Conservation (phyloP, 2,113 vertebrate species). For the Anthoscopus minutus region DNA sequence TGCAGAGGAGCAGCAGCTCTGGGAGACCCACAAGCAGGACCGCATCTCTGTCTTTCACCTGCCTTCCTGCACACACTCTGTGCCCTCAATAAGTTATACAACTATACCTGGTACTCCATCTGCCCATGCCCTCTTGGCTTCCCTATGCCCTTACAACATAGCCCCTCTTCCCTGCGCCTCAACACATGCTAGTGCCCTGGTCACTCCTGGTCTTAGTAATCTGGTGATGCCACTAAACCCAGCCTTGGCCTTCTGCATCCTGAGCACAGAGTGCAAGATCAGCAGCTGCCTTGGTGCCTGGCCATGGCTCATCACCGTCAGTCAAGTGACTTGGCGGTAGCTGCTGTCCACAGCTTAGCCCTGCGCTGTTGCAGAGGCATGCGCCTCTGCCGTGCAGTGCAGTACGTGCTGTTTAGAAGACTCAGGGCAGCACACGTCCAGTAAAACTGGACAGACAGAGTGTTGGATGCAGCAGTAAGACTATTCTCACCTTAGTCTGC, state of each 20-base stretch:
- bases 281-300: background rate
- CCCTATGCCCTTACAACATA: rapidly evolving
- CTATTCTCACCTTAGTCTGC: background rate
- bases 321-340: rapidly evolving
- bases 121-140: background rate
- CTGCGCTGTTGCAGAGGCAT: rapidly evolving
- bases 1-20: background rate
- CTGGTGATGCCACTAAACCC: background rate
- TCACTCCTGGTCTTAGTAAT: background rate
- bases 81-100: background rate
- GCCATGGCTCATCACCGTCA: rapidly evolving
- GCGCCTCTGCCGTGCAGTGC: background rate
- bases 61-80: background rate
- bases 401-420: background rate
- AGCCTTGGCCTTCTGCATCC: background rate
- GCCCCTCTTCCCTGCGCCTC: background rate
- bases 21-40: background rate
- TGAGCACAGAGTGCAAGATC: background rate
- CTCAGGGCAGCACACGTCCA: rapidly evolving
- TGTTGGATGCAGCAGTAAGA: background rate
- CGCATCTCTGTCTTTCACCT: background rate
- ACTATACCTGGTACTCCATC: background rate
- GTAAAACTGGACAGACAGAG: background rate
- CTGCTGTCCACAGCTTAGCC: background rate
- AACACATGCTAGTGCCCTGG: background rate